Percentiles rank a stretch among this genome's conserved stretches.
phyloP scores from a whole-genome alignment of 1,140 invertebrate genomes.

The Coenobita brevimanus region DNA sequence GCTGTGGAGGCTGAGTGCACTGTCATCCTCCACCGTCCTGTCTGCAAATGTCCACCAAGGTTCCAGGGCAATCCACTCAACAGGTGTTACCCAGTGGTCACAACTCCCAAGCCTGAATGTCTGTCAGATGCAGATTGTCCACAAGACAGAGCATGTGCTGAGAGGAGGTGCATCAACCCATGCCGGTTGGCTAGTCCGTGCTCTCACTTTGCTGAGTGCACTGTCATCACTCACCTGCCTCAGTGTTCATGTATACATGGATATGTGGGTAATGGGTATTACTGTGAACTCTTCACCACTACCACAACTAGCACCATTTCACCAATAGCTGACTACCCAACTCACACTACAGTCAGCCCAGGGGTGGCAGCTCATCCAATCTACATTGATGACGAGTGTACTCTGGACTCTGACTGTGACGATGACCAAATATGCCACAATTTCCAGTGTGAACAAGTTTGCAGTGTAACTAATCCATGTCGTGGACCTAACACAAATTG shows the following conservation, averaged over 20 bases:
- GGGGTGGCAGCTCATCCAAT: conserved; percentile 20
- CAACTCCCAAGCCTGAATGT: conserved; percentile 81
- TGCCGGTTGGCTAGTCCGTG: conserved; percentile 79
- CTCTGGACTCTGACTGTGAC: conserved; percentile 43
- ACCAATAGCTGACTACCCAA: conserved; percentile 15
- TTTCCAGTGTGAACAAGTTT: conserved; percentile 35
- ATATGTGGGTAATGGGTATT: conserved; percentile 80
- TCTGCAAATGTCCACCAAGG: conserved; percentile 65
- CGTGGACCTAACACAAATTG: conserved; percentile 5
- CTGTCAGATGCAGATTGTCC: conserved; percentile 86
- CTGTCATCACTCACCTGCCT: conserved; percentile 85
- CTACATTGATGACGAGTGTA: conserved; percentile 44
- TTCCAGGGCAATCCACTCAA: conserved; percentile 53
- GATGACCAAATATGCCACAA: conserved; percentile 44
- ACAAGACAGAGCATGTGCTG: conserved; percentile 82
- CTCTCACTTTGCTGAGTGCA: conserved; percentile 84
- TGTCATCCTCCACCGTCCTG: conserved; percentile 61
- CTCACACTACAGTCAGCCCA: conserved; percentile 36
- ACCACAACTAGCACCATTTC: conserved; percentile 20
- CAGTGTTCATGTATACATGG: conserved; percentile 85
- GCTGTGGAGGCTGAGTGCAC: conserved; percentile 64
- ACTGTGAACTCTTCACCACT: conserved; percentile 48
- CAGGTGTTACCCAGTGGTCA: conserved; percentile 45
- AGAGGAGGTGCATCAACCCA: conserved; percentile 83
- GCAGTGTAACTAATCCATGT: conserved; percentile 41